These are phyloP conservation scores for Aricia artaxerxes DNA, from an alignment of 2,888 invertebrate genomes.

Conservation along the genomic window DNA sequence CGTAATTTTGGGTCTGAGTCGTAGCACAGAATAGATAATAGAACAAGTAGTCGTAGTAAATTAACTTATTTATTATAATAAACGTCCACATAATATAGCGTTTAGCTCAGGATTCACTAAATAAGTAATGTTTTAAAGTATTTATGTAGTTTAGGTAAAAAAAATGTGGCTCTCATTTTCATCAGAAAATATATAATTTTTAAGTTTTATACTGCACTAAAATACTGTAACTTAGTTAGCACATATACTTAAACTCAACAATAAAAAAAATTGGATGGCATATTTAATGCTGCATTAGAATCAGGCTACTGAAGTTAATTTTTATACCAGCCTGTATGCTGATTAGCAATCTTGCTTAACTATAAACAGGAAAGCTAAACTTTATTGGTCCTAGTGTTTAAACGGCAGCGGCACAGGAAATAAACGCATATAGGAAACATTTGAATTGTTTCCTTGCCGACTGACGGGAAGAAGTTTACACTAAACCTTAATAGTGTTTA, in stretches of 20 bases:
- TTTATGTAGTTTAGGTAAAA: no score
- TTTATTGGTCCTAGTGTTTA: constrained; percentile 18
- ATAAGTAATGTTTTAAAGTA: background rate
- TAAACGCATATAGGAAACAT: constrained; percentile 25
- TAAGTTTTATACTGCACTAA: no score
- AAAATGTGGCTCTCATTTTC: no score
- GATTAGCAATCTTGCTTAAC: constrained; percentile 8
- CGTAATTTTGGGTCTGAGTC: constrained; percentile 48
- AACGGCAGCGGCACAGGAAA: constrained; percentile 18
- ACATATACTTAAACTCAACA: no score
- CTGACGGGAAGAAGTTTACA: constrained; percentile 18
- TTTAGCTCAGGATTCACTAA: background rate
- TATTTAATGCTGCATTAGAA: background rate
- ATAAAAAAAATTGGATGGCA: no score
- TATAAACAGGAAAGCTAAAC: constrained; percentile 25
- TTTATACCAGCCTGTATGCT: background rate
- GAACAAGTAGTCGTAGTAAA: constrained; percentile 38
- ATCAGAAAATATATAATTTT: no score
- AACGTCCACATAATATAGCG: constrained; percentile 27
- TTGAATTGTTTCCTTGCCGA: constrained; percentile 25
- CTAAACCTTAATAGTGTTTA: constrained; percentile 4
- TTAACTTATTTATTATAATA: constrained; percentile 39
- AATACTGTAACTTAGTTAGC: no score
- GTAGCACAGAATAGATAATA: no score
- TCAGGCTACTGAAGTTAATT: background rate